Percentiles rank a stretch among this genome's conserved stretches.
phyloP scores from a whole-genome alignment of 2,888 invertebrate species.

The Drosophila vallismaia region DNA sequence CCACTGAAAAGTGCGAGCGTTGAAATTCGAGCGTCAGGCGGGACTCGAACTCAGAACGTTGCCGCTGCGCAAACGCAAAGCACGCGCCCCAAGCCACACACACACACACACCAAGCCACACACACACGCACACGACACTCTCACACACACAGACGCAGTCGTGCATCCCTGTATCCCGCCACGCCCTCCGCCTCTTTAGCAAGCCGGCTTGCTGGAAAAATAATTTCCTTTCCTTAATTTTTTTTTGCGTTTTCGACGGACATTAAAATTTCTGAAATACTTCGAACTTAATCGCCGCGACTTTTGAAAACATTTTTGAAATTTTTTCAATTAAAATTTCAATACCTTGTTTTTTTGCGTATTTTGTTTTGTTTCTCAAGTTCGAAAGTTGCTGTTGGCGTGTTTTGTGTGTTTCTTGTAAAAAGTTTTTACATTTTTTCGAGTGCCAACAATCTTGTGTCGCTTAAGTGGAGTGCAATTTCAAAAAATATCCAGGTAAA shows the following conservation, averaged over 20 bases:
- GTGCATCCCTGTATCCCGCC: conserved; percentile 5
- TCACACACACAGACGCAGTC: neutral
- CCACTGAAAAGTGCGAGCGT: conserved; percentile 45
- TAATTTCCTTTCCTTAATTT: neutral
- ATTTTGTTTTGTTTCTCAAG: conserved; percentile 19
- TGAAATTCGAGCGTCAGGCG: conserved; percentile 73
- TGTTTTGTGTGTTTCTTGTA: conserved; percentile 2
- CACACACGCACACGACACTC: conserved; percentile 30
- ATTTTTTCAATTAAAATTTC: conserved; percentile 3
- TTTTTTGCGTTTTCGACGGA: conserved; percentile 1
- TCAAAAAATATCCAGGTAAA: conserved; percentile 17
- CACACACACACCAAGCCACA: conserved; percentile 36
- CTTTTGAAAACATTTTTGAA: conserved; percentile 10
- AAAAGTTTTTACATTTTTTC: conserved; percentile 14
- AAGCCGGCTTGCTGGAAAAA: conserved; percentile 37
- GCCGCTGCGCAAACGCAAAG: conserved; percentile 80
- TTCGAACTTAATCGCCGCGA: neutral
- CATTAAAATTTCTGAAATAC: neutral
- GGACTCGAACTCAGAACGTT: conserved; percentile 79
- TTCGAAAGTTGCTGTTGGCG: neutral
- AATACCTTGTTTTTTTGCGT: conserved; percentile 13
- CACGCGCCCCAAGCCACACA: conserved; percentile 59
- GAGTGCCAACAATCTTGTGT: conserved; percentile 24
- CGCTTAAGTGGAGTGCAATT: neutral
- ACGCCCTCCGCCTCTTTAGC: neutral